phyloP scores from a whole-genome alignment of 2,888 invertebrate species.

The Vandiemenella viatica region DNA sequence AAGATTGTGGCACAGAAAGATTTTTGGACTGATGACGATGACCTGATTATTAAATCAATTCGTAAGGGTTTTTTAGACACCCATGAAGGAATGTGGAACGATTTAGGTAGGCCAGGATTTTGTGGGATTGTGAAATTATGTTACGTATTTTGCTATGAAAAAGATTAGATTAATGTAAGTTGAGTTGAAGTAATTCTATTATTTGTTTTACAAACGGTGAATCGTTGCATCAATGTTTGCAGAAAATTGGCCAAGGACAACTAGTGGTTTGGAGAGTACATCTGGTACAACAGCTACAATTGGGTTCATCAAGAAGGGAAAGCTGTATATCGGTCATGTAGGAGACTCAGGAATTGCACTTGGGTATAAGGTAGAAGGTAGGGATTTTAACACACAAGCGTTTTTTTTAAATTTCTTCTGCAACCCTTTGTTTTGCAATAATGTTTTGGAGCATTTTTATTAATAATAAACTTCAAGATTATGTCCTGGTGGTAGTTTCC shows the following conservation, averaged over 20 bases:
- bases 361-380: slow-evolving; percentile 50
- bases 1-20: slow-evolving; percentile 79
- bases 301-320: slow-evolving; percentile 82
- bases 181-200: too few species aligned
- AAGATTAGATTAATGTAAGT: too few species aligned
- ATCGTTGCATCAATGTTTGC: slow-evolving; percentile 20
- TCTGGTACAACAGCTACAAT: slow-evolving; percentile 95
- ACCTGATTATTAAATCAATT: slow-evolving; percentile 83
- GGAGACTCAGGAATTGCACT: slow-evolving; percentile 95
- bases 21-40: slow-evolving; percentile 91
- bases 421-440: too few species aligned
- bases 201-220: too few species aligned
- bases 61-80: slow-evolving; percentile 89
- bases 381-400: not conserved
- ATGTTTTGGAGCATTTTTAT: too few species aligned
- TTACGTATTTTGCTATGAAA: too few species aligned
- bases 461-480: too few species aligned
- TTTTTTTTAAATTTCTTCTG: not conserved
- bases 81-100: slow-evolving; percentile 95
- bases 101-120: slow-evolving; percentile 84
- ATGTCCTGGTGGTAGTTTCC: too few species aligned
- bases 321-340: slow-evolving; percentile 94
- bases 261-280: slow-evolving; percentile 86
- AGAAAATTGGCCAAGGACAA: slow-evolving; percentile 95
- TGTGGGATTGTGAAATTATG: too few species aligned